Conservation (phyloP, 1,140 invertebrate genomes). For the Magallana ariakensis region DNA sequence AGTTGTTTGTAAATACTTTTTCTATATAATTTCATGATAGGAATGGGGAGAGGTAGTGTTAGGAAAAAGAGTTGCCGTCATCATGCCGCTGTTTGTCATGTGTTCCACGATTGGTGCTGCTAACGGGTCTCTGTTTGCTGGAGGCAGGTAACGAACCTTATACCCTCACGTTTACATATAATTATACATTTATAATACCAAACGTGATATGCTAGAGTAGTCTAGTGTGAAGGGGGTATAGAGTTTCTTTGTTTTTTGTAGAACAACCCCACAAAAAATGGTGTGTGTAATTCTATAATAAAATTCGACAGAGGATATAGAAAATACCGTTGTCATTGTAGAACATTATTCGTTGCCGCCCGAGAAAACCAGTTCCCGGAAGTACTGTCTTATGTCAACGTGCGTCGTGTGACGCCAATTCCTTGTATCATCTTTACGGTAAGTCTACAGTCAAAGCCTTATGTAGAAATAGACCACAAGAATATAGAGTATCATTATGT, state of each 20-base stretch:
- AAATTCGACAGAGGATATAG: too few relatives aligned
- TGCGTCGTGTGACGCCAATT: constrained; percentile 91
- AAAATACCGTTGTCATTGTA: constrained; percentile 53
- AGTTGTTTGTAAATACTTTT: too few relatives aligned
- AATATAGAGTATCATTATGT: too few relatives aligned
- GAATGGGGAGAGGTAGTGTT: constrained; percentile 95
- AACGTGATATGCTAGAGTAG: too few relatives aligned
- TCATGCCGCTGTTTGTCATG: constrained; percentile 97
- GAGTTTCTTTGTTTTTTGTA: too few relatives aligned
- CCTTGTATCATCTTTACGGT: constrained; percentile 95
- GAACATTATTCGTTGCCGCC: constrained; percentile 94
- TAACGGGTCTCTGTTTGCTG: constrained; percentile 97
- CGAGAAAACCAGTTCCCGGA: constrained; percentile 93
- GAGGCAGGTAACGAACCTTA: constrained; percentile 84
- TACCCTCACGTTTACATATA: too few relatives aligned
- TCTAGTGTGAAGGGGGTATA: too few relatives aligned
- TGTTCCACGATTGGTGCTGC: constrained; percentile 98
- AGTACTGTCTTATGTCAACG: constrained; percentile 92
- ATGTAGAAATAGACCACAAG: too few relatives aligned
- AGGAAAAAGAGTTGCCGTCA: constrained; percentile 90
- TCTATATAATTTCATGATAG: constrained; percentile 70
- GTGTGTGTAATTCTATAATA: too few relatives aligned
- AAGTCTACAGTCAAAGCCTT: constrained; percentile 64
- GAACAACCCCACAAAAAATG: too few relatives aligned
- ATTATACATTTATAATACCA: too few relatives aligned